A percentile compares a stretch with the other conserved stretches of the same genome.
Evolutionary conservation across 2,797 vertebrate species (phyloP).

Genomic region (Neoniphon sammara): DNA sequence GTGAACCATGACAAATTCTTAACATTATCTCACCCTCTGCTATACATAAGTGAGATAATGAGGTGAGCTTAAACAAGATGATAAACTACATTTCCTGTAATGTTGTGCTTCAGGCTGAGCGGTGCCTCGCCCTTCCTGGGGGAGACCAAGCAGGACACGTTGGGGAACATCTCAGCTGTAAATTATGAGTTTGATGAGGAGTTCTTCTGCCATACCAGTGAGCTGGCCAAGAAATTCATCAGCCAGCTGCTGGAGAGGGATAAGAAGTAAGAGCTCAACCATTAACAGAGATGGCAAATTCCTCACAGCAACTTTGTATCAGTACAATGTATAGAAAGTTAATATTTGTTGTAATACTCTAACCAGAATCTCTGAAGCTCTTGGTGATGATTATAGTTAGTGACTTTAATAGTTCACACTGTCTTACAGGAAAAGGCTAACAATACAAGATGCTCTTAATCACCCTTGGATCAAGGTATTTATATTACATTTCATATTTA

Average conservation of each 20-base stretch:
- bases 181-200: constrained; percentile 96
- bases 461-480: constrained; percentile 95
- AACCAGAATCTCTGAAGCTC: not conserved
- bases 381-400: not conserved
- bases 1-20: constrained; percentile 57
- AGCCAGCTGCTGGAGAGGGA: constrained; percentile 92
- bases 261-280: constrained; percentile 77
- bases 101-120: constrained; percentile 84
- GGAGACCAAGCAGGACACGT: constrained; percentile 95
- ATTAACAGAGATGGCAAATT: not conserved
- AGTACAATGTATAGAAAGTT: not conserved
- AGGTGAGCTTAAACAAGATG: not conserved
- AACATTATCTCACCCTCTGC: not conserved
- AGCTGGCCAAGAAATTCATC: constrained; percentile 94
- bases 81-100: not conserved
- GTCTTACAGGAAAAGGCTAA: constrained; percentile 89
- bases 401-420: not conserved
- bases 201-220: constrained; percentile 95
- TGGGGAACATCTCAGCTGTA: constrained; percentile 92
- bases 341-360: not conserved
- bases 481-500: constrained; percentile 45
- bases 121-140: constrained; percentile 97
- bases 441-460: constrained; percentile 91
- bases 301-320: not conserved
- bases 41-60: not conserved